Percentiles rank a stretch among this genome's conserved stretches.
phyloP scores from a whole-genome alignment of 64 coral and sea anemone species.

The Platygyra sinensis region DNA sequence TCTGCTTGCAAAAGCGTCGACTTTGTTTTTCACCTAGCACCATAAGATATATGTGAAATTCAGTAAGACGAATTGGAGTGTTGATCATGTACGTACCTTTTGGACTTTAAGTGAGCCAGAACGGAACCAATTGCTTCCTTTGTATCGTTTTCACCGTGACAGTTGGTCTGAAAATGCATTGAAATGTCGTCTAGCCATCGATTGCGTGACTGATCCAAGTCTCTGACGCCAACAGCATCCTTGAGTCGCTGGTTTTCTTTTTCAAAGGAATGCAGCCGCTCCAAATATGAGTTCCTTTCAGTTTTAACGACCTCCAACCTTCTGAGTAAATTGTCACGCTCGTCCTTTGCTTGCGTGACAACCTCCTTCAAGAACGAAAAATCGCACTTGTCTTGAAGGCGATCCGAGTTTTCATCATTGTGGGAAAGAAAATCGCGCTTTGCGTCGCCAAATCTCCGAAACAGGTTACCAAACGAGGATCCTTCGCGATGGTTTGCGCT shows the following conservation, averaged over 20 bases:
- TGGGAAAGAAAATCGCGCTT: neutral
- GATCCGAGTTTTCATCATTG: neutral
- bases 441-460: neutral
- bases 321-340: slow-evolving; percentile 23
- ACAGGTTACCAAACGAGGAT: neutral
- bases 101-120: slow-evolving; percentile 81
- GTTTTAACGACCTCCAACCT: slow-evolving; percentile 51
- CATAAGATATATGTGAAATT: no score
- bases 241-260: slow-evolving; percentile 64
- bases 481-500: neutral
- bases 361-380: neutral
- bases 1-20: no score
- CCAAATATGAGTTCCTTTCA: slow-evolving; percentile 63
- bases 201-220: neutral
- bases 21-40: no score
- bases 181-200: slow-evolving; percentile 9
- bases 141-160: slow-evolving; percentile 20
- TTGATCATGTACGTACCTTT: slow-evolving; percentile 58
- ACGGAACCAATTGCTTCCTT: slow-evolving; percentile 72
- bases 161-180: slow-evolving; percentile 26
- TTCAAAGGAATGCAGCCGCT: slow-evolving; percentile 55
- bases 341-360: slow-evolving; percentile 25
- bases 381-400: neutral
- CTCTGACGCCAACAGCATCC: slow-evolving; percentile 16
- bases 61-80: no score